Conservation (phyloP, 2,888 invertebrate species). For the Cerastis rubricosa region DNA sequence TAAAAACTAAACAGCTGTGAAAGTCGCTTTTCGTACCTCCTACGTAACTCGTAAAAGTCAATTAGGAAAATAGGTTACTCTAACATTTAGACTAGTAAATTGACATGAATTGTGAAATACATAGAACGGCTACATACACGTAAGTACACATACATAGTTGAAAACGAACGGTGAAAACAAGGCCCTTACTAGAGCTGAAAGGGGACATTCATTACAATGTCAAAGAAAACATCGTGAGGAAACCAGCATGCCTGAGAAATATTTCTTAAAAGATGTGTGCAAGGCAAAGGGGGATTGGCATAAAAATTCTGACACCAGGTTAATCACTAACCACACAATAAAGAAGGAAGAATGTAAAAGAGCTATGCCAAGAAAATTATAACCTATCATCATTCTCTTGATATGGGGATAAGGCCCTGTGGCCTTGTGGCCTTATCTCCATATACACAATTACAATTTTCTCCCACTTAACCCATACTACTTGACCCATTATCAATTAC, state of each 20-base stretch:
- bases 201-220: background rate
- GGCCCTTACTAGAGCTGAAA: background rate
- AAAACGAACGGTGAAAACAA: background rate
- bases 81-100: background rate
- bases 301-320: too few relatives aligned
- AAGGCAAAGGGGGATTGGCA: too few relatives aligned
- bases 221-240: background rate
- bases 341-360: background rate
- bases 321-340: too few relatives aligned
- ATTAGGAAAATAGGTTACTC: slow-evolving; percentile 39
- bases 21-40: background rate
- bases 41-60: slow-evolving; percentile 23
- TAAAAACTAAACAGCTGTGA: slow-evolving; percentile 1
- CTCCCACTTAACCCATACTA: too few relatives aligned
- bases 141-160: background rate
- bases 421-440: too few relatives aligned
- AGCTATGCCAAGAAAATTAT: background rate
- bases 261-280: too few relatives aligned
- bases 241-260: too few relatives aligned
- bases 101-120: slow-evolving; percentile 13
- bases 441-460: too few relatives aligned
- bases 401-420: too few relatives aligned
- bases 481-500: too few relatives aligned
- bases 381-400: too few relatives aligned
- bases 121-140: background rate